Evolutionary conservation across 92 coral and sea anemone genomes (phyloP).

Genomic region (Plumapathes pennacea): DNA sequence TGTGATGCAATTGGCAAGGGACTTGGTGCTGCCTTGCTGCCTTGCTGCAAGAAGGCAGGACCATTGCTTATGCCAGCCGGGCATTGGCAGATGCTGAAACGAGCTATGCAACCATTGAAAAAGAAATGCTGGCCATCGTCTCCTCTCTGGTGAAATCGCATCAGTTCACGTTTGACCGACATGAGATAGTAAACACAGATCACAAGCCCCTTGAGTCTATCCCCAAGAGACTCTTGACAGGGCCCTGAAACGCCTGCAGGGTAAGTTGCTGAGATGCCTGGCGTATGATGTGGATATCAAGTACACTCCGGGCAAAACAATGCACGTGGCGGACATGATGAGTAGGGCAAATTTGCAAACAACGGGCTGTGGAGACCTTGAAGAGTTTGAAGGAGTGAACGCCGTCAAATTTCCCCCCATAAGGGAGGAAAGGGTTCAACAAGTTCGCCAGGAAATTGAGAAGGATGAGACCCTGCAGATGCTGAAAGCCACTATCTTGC

Average conservation of each 20-base stretch:
- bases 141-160: too few species aligned
- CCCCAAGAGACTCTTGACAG: too few species aligned
- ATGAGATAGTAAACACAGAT: too few species aligned
- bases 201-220: too few species aligned
- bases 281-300: too few species aligned
- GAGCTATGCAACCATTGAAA: conserved; percentile 6
- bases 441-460: conserved; percentile 1
- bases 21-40: conserved; percentile 15
- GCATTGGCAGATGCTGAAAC: conserved; percentile 4
- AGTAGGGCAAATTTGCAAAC: too few species aligned
- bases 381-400: not conserved
- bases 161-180: too few species aligned
- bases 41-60: conserved; percentile 11
- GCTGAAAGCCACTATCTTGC: conserved; percentile 6
- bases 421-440: not conserved
- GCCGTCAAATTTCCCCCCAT: not conserved
- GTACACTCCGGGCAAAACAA: too few species aligned
- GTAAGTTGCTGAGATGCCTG: too few species aligned
- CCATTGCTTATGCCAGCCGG: conserved; percentile 13
- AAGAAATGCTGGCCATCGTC: conserved; percentile 3
- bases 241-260: too few species aligned
- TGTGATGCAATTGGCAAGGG: conserved; percentile 22
- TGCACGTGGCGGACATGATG: too few species aligned
- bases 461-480: not conserved
- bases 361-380: not conserved